Percentiles rank a stretch among this genome's conserved stretches.
phyloP scores from a whole-genome alignment of 2,797 vertebrate genomes.

The Sphaeramia orbicularis region DNA sequence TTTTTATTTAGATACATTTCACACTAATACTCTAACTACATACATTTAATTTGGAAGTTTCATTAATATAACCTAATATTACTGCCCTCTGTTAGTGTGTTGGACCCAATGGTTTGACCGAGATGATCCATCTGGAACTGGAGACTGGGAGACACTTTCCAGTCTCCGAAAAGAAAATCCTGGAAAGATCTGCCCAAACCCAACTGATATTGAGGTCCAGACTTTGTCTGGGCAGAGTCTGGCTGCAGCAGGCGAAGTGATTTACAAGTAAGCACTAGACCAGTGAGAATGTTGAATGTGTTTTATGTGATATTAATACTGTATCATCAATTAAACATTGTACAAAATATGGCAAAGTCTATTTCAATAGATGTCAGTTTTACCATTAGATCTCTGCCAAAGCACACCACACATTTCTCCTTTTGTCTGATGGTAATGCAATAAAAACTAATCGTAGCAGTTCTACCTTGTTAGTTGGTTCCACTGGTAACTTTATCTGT shows the following conservation, averaged over 20 bases:
- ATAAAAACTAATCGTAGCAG: too few species aligned
- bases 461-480: too few species aligned
- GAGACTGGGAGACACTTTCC: constrained; percentile 53
- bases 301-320: constrained; percentile 2
- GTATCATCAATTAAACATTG: too few species aligned
- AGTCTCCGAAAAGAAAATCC: constrained; percentile 18
- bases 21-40: too few species aligned
- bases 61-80: neutral
- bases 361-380: too few species aligned
- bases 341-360: too few species aligned
- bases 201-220: constrained; percentile 32
- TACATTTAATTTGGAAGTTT: too few species aligned
- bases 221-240: constrained; percentile 43
- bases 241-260: constrained; percentile 29
- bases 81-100: constrained; percentile 34
- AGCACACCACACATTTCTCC: too few species aligned
- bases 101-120: constrained; percentile 73
- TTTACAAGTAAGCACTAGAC: constrained; percentile 41
- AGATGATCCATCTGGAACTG: constrained; percentile 43
- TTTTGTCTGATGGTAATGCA: too few species aligned
- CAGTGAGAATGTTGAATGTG: neutral
- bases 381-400: too few species aligned
- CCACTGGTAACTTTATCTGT: too few species aligned
- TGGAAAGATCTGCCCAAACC: constrained; percentile 50
- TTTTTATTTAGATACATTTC: too few species aligned